phyloP scores from a whole-genome alignment of 2,888 invertebrate species.

The Eurois occulta region DNA sequence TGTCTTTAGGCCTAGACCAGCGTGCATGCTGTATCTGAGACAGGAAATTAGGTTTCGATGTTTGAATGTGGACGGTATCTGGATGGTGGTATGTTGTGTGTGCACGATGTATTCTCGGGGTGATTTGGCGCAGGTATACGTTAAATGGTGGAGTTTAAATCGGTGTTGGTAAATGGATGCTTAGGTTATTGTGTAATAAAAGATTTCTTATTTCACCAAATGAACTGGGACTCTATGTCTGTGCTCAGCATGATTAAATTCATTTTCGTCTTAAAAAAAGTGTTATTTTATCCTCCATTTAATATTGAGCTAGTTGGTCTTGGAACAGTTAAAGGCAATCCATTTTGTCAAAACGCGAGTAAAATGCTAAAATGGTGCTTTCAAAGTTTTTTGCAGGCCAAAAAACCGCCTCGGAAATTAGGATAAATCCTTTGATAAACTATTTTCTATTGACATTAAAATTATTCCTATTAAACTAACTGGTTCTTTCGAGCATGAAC shows the following conservation, averaged over 20 bases:
- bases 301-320: neutral
- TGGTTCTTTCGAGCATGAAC: slow-evolving; percentile 67
- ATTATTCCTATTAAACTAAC: neutral
- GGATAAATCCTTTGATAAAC: no score
- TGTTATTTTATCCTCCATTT: neutral
- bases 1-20: slow-evolving; percentile 87
- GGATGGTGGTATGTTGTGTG: slow-evolving; percentile 71
- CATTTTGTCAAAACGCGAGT: no score
- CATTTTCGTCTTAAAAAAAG: neutral
- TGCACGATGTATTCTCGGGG: neutral
- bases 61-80: slow-evolving; percentile 81
- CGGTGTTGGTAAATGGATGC: neutral
- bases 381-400: neutral
- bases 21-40: slow-evolving; percentile 85
- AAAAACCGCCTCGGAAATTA: no score
- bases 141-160: neutral
- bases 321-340: neutral
- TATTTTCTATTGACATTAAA: no score
- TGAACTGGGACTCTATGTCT: neutral
- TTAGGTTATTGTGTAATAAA: neutral
- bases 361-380: no score
- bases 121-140: neutral
- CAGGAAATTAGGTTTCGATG: slow-evolving; percentile 90
- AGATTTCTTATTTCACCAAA: neutral
- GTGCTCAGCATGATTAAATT: neutral